Evolutionary conservation across 35 echinoderm and acorn worm genomes (phyloP), one percentile per base, ranked within the genome.

Genomic region (Lytechinus variegatus): DNA sequence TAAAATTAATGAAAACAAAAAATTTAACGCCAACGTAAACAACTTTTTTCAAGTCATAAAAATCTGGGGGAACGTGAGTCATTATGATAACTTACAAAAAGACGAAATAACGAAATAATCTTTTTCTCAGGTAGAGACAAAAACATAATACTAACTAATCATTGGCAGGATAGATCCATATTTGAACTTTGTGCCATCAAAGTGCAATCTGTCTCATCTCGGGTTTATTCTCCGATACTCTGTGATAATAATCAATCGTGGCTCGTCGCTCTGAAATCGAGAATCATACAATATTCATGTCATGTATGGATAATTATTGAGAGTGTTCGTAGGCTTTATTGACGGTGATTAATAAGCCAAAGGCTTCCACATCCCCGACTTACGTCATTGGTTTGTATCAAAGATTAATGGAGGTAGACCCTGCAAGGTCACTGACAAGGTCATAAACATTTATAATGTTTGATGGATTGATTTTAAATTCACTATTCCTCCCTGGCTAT

Each of bases 351-450:
- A 79, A 79, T 79, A 79, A 79, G 66, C 16, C 16, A 79, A 24
- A 16, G 66, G 66, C 16, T 79, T 79, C 8, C 66, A 79, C 66
- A 79, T 16, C 66, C 19, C 21, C 66, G n/a, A 79, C 66, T 24
- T 79, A 79, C 66, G 66, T 79, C 66, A 79, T 79, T 79, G 66
- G 19, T 79, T 79, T 19, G 19, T 79, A 24, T 79, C 66, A 79
- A 79, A 79, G 66, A 79, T 79, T 79, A 79, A 58, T 58, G 56
- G 9, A 58, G 33, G 56, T 58, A 13, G 13, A 24, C 19, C 66
- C 66, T 79, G n/a, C 66, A 79, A 79, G 66, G 66, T 79, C 66
- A 79, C 66, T 79, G 66, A 79, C 66, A 79, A 79, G 66, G 66
- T 79, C 66, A 79, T 24, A n/a, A 79, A 79, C 66, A 24, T 79